A percentile compares a stretch with the other conserved stretches of the same genome.
Evolutionary conservation across 1,140 invertebrate species (phyloP).

Genomic region (Phthorimaea operculella): DNA sequence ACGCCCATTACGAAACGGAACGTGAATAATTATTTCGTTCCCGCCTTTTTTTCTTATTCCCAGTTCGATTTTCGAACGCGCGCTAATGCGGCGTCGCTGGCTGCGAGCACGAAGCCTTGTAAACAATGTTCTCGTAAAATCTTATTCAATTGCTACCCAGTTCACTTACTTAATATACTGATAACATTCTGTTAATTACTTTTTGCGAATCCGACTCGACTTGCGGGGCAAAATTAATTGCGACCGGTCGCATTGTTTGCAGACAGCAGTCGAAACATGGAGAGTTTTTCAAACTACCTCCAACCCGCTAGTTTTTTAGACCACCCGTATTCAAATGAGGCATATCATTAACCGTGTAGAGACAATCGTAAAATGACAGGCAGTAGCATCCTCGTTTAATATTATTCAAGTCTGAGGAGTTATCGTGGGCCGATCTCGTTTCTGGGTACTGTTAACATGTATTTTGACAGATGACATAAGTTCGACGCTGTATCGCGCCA

Average conservation of each 20-base stretch:
- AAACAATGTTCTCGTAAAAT: constrained; percentile 66
- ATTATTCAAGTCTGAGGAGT: constrained; percentile 37
- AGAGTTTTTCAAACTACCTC: background rate
- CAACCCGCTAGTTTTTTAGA: constrained; percentile 31
- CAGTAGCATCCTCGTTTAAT: constrained; percentile 49
- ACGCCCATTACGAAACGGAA: constrained; percentile 62
- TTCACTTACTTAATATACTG: constrained; percentile 38
- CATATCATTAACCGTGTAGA: constrained; percentile 53
- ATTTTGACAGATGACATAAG: constrained; percentile 68
- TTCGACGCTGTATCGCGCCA: constrained; percentile 54
- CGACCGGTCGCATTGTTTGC: background rate
- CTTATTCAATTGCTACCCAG: constrained; percentile 52
- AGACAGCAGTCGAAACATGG: background rate
- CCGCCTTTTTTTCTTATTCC: constrained; percentile 56
- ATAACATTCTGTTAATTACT: constrained; percentile 48
- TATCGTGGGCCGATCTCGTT: constrained; percentile 33
- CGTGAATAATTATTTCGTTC: constrained; percentile 67
- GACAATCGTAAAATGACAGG: constrained; percentile 63
- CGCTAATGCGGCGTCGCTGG: constrained; percentile 56
- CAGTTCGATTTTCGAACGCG: constrained; percentile 56
- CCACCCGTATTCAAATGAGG: constrained; percentile 59
- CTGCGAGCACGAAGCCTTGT: constrained; percentile 50
- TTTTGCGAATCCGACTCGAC: constrained; percentile 16
- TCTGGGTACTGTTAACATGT: constrained; percentile 58
- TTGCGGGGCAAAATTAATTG: background rate